Base-by-base conservation (phyloP, 2,888 invertebrate genomes). In the Mimas tiliae region DNA sequence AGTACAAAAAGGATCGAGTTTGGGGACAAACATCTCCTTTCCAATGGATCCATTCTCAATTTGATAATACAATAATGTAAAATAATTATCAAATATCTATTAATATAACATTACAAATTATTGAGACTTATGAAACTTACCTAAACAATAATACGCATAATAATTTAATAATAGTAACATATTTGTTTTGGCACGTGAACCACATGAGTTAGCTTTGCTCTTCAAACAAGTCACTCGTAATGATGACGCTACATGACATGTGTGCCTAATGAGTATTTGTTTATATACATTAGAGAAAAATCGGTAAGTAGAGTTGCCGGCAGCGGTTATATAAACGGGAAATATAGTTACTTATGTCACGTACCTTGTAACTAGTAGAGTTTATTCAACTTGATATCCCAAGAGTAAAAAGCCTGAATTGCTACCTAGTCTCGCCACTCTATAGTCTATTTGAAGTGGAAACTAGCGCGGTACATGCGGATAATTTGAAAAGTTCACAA, bases 401-500 rank as follows among this genome's bases (percentile, higher is more conserved):
- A 68, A 68, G 79, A 81, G 79, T 79, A 77, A 78, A 82, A 76
- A 77, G 75, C 75, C 72, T 69, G 72, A 72, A 71, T 73, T 70
- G 74, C 73, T 68, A 74, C 64, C 53, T 47, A 64, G 71, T 65
- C 51, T 65, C 66, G 69, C 68, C 70, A 69, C 70, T 47, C 69
- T 50, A 68, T 74, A 71, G 76, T 83, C 81, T 83, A 82, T 89
- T 88, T 84, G 83, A 81, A 85, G 86, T 83, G 81, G 84, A 90
- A 91, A 91, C 88, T 87, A 85, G 84, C 87, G 74, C 85, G 76
- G 78, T 84, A 79, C 89, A 88, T 85, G 89, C 87, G 80, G 91
- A 87, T 93, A 91, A 93, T 93, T 93, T 91, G 91, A 91, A 93
- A 93, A 93, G 91, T 93, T 93, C 91, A 88, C 90, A 90, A 92